Percentiles rank a stretch among this genome's conserved stretches.
Evolutionary conservation across 2,113 vertebrate species (phyloP).

Genomic region (Cebus imitator): DNA sequence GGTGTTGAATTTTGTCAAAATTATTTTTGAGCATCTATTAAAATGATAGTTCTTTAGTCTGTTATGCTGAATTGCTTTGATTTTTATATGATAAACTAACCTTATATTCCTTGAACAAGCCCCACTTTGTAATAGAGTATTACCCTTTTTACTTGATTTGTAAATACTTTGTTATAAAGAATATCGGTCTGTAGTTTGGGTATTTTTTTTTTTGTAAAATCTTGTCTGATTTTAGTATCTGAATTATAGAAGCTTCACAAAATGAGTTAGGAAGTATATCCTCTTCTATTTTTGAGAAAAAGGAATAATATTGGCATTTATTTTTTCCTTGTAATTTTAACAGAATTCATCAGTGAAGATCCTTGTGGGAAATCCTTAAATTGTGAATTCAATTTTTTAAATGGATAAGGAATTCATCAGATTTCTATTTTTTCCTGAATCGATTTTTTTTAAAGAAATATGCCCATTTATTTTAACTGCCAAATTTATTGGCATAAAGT

Average conservation of each 20-base stretch:
- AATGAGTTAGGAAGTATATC: background rate
- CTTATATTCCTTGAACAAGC: background rate
- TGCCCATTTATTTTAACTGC: background rate
- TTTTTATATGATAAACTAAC: background rate
- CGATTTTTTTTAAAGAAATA: background rate
- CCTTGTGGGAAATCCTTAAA: background rate
- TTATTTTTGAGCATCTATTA: background rate
- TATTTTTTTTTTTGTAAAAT: background rate
- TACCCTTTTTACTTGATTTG: background rate
- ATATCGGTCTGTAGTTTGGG: background rate
- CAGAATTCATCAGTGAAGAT: background rate
- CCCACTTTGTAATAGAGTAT: background rate
- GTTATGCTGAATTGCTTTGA: background rate
- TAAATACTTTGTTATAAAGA: background rate
- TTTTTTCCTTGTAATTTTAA: background rate
- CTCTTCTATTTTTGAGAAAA: background rate
- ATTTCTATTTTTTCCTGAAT: background rate
- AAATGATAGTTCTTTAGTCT: conserved; percentile 1
- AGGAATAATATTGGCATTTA: background rate
- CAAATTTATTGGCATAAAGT: conserved; percentile 16
- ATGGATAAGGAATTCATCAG: background rate
- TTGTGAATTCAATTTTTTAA: background rate
- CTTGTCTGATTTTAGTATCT: background rate
- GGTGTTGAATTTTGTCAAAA: background rate
- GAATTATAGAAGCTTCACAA: background rate